Percentiles rank a stretch among this genome's conserved stretches.
Evolutionary conservation across 2,888 invertebrate species (phyloP).

Genomic region (Diplolepis rosae): DNA sequence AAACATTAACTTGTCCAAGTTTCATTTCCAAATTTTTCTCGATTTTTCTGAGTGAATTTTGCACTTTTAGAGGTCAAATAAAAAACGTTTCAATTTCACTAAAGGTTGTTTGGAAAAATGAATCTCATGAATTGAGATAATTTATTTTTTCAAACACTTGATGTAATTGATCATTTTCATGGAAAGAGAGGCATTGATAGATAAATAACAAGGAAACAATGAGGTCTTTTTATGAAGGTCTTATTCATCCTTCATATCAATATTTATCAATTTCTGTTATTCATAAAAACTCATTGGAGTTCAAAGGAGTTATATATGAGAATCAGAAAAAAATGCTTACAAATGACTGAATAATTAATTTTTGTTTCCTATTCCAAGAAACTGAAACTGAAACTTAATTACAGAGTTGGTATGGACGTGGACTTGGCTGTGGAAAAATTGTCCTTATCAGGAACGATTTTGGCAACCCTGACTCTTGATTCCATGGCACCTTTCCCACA

Average conservation of each 20-base stretch:
- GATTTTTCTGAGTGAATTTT: too few relatives aligned
- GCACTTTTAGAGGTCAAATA: too few relatives aligned
- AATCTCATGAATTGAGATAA: too few relatives aligned
- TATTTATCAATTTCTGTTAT: too few relatives aligned
- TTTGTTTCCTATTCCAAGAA: not conserved
- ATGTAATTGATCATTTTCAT: not conserved
- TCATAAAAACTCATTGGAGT: too few relatives aligned
- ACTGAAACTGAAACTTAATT: not conserved
- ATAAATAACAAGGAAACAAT: not conserved
- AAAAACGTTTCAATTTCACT: too few relatives aligned
- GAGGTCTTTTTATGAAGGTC: constrained; percentile 11
- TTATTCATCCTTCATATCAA: constrained; percentile 17
- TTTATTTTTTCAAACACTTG: too few relatives aligned
- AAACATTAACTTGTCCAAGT: too few relatives aligned
- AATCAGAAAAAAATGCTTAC: too few relatives aligned
- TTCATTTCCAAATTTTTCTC: too few relatives aligned
- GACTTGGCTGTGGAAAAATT: constrained; percentile 75
- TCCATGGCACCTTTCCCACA: constrained; percentile 76
- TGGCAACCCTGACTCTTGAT: constrained; percentile 73
- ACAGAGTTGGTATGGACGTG: constrained; percentile 74
- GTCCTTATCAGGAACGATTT: constrained; percentile 73
- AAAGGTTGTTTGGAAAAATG: too few relatives aligned
- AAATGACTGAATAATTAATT: not conserved
- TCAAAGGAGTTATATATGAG: too few relatives aligned
- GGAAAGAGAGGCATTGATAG: not conserved